A percentile compares a stretch with the other conserved stretches of the same genome.
Evolutionary conservation across 2,797 vertebrate genomes (phyloP).

Genomic region (Carcharodon carcharias): DNA sequence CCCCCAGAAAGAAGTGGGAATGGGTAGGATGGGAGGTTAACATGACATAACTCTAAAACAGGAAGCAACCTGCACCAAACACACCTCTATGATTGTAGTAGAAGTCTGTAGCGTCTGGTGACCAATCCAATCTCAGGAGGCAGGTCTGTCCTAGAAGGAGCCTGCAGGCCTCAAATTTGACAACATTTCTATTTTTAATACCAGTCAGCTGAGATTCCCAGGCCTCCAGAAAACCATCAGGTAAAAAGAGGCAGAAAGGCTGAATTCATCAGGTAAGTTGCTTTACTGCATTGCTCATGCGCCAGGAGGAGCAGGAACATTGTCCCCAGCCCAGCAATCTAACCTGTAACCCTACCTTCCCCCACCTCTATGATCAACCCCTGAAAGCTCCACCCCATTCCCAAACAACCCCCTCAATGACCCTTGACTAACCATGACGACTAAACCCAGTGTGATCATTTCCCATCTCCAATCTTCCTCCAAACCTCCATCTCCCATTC

Average conservation of each 20-base stretch:
- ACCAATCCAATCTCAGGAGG: not conserved
- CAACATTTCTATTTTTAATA: not conserved
- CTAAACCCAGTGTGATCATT: too few species aligned
- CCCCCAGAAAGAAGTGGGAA: not conserved
- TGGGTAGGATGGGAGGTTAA: not conserved
- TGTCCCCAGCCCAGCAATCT: not conserved
- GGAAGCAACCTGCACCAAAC: not conserved
- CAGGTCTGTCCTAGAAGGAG: not conserved
- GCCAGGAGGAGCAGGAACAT: not conserved
- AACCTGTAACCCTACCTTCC: not conserved
- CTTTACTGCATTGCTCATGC: not conserved
- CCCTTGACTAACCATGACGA: too few species aligned
- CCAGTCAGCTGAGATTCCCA: not conserved
- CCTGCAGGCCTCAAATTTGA: not conserved
- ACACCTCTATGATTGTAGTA: not conserved
- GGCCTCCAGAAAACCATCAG: not conserved
- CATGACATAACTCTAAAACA: not conserved
- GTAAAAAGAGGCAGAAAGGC: not conserved
- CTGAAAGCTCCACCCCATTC: too few species aligned
- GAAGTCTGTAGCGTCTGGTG: not conserved
- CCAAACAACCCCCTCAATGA: too few species aligned
- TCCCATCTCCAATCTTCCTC: too few species aligned
- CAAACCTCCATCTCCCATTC: too few species aligned
- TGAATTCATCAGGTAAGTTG: not conserved
- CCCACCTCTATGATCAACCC: not conserved